A percentile compares a stretch with the other conserved stretches of the same genome.
phyloP scores from a whole-genome alignment of 1,140 invertebrate genomes.

The Parasteatoda tepidariorum region DNA sequence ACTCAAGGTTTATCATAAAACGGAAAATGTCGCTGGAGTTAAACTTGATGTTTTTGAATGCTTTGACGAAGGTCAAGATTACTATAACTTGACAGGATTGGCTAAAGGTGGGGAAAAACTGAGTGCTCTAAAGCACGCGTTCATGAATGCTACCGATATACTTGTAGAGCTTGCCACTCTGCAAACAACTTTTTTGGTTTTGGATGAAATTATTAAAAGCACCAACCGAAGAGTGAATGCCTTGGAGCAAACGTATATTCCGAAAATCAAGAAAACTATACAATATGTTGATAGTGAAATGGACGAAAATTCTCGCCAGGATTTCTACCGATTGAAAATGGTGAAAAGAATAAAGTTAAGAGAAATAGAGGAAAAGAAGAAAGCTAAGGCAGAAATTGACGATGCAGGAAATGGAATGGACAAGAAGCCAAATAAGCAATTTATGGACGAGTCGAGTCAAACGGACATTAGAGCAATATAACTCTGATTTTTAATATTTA shows the following conservation, averaged over 20 bases:
- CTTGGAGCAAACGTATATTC: conserved; percentile 92
- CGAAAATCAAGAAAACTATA: conserved; percentile 89
- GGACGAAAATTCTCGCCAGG: conserved; percentile 98
- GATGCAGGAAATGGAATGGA: no score
- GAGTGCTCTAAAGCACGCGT: conserved; percentile 4
- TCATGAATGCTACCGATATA: conserved; percentile 80
- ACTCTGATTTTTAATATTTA: no score
- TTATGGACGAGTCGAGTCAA: no score
- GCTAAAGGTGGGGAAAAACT: conserved; percentile 26
- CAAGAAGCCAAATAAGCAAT: no score
- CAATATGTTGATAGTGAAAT: conserved; percentile 97
- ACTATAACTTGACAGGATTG: conserved; percentile 13
- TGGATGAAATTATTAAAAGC: conserved; percentile 96
- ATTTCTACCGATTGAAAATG: conserved; percentile 82
- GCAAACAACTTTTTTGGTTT: conserved; percentile 94
- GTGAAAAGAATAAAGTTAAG: neutral
- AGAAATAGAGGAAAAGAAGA: neutral
- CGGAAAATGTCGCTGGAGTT: conserved; percentile 31
- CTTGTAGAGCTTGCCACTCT: conserved; percentile 93
- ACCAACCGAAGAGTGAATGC: conserved; percentile 99
- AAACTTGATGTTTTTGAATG: conserved; percentile 2
- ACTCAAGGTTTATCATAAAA: conserved; percentile 11
- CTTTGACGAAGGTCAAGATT: neutral
- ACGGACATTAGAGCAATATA: no score
- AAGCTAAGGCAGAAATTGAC: neutral